Base-by-base conservation (phyloP, 2,797 vertebrate species). In the Loriculus beryllinus region DNA sequence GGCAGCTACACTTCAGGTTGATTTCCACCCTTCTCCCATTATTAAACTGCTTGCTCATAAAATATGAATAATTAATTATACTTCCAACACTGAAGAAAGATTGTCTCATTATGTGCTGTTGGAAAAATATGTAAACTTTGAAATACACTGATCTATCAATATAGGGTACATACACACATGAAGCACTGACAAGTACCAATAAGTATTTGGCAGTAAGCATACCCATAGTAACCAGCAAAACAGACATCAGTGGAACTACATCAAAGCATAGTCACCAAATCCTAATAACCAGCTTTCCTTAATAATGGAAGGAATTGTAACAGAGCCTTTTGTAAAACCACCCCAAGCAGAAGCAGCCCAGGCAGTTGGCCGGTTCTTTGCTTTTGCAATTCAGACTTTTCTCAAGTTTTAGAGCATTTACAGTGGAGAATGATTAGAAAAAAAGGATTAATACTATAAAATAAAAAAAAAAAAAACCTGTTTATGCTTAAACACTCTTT, bases 31-130 rank as follows among this genome's bases (percentile, higher is more conserved):
- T 68, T 42, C 31, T 33, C 63, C 92, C 79, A 40, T 4, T 47
- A 49, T 3, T 70, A 29, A 93, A 2, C 43, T 75, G 52, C 88
- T 77, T 65, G 37, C 39, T 91, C 64, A 85, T 31, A 95, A 91
- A 90, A 87, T 65, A 79, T 21, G 14, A 88, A 68, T 82, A 95
- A 95, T 35, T 82, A 93, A 95, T 76, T 76, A 67, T 6, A 88
- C 48, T 84, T 78, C 88, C 72, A 54, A 82, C 17, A 77, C 35
- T 37, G 45, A 85, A 92, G 75, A 86, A 78, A 56, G 22, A 25
- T 25, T 74, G 52, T 40, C 59, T 87, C 54, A 11, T 65, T 78
- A 47, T 3, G 26, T 10, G 15, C 11, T 77, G 49, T 56, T 80
- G 72, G 33, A 45, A 39, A 88, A 86, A 75, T 52, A 90, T 22